Percentiles rank a stretch among this genome's conserved stretches.
These are phyloP conservation scores for Pristis pectinata DNA, from an alignment of 2,797 vertebrate genomes.

Conservation along the genomic window DNA sequence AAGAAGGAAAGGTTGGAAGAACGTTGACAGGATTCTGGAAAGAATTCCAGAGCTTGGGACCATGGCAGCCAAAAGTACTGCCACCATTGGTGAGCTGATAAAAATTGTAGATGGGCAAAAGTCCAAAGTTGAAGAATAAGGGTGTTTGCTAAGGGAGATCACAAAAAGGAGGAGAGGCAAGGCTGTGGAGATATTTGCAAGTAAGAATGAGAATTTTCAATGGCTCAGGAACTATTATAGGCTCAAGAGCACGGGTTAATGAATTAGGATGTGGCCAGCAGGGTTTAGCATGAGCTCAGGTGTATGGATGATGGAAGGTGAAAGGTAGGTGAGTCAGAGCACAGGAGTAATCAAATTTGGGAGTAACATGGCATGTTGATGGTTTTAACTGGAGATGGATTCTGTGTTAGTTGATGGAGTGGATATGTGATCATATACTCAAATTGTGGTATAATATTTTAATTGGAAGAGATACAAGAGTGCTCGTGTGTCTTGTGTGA, in stretches of 20 bases:
- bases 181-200: no score
- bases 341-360: no score
- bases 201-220: no score
- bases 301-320: not conserved
- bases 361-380: no score
- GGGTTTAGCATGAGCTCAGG: not conserved
- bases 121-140: no score
- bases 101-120: not conserved
- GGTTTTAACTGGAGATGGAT: no score
- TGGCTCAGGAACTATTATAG: no score
- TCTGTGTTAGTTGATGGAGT: no score
- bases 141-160: no score
- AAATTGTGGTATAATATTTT: not conserved
- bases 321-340: not conserved
- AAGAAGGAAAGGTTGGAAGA: not conserved
- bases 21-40: not conserved
- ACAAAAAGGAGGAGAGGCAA: no score
- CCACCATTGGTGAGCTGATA: not conserved
- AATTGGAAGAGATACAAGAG: not conserved
- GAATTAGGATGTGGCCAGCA: not conserved
- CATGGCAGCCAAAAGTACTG: not conserved
- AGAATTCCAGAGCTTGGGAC: not conserved
- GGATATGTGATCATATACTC: no score
- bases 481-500: not conserved
- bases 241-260: not conserved